A percentile compares a stretch with the other conserved stretches of the same genome.
These are phyloP conservation scores for Steatocranus sp. DNA, from an alignment of 2,797 vertebrate genomes.

Conservation along the genomic window DNA sequence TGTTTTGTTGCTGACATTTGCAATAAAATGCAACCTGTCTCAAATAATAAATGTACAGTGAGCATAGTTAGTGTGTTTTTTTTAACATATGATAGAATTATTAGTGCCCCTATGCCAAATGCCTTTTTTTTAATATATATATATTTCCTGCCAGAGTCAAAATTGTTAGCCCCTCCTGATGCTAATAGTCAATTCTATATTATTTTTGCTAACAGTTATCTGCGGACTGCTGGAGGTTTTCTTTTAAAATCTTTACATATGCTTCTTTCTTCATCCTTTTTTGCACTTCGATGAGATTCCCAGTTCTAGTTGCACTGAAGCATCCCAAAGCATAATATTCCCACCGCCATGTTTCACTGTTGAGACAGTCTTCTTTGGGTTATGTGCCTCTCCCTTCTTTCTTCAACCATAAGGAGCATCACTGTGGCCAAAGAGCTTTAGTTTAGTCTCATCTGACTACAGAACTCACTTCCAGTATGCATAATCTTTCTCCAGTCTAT, in stretches of 20 bases:
- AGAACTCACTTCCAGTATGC: not conserved
- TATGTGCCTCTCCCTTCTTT: not conserved
- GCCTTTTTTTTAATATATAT: no score
- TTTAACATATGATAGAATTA: not conserved
- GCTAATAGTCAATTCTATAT: not conserved
- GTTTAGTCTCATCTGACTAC: not conserved
- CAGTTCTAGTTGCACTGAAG: not conserved
- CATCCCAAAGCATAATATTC: not conserved
- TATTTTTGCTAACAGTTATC: not conserved
- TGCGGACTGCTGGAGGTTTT: not conserved
- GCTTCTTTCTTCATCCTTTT: not conserved
- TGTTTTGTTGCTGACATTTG: not conserved
- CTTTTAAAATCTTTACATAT: not conserved
- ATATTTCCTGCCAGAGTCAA: not conserved
- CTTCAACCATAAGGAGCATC: not conserved
- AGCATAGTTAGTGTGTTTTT: not conserved
- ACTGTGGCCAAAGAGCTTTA: not conserved
- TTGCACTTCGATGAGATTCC: not conserved
- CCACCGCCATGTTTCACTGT: not conserved
- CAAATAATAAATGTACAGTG: not conserved
- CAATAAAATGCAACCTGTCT: not conserved
- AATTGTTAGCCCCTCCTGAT: not conserved
- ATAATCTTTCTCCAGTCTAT: not conserved
- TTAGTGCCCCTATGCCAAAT: no score
- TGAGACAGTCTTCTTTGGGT: not conserved